Conservation (phyloP, 2,888 invertebrate genomes). For the Brachyopa scutellaris region DNA sequence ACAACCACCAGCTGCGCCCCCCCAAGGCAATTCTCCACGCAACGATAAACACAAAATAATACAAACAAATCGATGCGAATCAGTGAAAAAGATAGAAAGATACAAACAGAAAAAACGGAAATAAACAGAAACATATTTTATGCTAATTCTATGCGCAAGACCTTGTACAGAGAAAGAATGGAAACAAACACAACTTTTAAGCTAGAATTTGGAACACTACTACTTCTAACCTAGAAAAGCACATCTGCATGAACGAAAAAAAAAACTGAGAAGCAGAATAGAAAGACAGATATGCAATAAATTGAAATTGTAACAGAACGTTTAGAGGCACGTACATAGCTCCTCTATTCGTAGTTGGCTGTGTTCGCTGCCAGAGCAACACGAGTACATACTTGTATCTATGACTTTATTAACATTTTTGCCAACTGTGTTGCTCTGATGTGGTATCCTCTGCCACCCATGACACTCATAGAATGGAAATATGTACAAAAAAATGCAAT, state of each 20-base stretch:
- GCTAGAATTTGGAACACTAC: constrained; percentile 60
- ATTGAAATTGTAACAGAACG: constrained; percentile 62
- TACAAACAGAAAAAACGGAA: constrained; percentile 14
- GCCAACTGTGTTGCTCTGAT: constrained; percentile 6
- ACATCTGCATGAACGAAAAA: constrained; percentile 66
- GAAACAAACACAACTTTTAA: constrained; percentile 13
- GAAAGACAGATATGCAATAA: constrained; percentile 41
- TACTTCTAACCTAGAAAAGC: constrained; percentile 70
- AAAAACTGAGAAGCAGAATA: constrained; percentile 1
- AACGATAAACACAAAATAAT: constrained; percentile 44
- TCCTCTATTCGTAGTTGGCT: neutral
- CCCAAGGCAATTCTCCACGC: constrained; percentile 49
- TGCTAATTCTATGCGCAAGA: constrained; percentile 53
- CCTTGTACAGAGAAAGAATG: constrained; percentile 12
- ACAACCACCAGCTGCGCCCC: constrained; percentile 29
- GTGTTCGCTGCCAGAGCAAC: constrained; percentile 7
- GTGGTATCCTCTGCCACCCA: constrained; percentile 61
- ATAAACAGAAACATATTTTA: constrained; percentile 44
- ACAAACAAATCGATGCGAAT: constrained; percentile 57
- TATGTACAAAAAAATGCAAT: constrained; percentile 52
- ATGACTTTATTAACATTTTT: constrained; percentile 71
- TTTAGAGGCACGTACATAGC: constrained; percentile 30
- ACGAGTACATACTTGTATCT: constrained; percentile 45
- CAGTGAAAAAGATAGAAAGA: constrained; percentile 28
- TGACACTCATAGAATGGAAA: constrained; percentile 51